Percentiles rank a stretch among this genome's conserved stretches.
phyloP scores from a whole-genome alignment of 2,797 vertebrate species.

The Novumbra hubbsi region DNA sequence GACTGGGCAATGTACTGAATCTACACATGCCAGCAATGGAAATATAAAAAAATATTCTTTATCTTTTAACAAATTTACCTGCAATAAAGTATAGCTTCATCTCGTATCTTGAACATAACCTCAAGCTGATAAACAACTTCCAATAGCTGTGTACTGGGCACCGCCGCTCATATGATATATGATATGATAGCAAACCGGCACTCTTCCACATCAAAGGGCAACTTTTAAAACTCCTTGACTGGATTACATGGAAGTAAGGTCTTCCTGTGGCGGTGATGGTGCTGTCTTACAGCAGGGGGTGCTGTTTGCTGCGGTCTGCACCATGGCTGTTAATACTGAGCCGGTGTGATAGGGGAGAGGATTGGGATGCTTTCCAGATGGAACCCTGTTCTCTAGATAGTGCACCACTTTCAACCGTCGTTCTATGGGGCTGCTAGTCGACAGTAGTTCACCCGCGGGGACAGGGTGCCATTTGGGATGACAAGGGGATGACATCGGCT shows the following conservation, averaged over 20 bases:
- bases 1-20: too few relatives aligned
- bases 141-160: neutral
- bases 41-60: too few relatives aligned
- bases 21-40: too few relatives aligned
- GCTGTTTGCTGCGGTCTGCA: conserved; percentile 3
- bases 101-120: too few relatives aligned
- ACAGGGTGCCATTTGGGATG: neutral
- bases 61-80: too few relatives aligned
- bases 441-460: neutral
- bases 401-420: neutral
- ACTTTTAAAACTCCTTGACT: neutral
- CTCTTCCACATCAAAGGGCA: neutral
- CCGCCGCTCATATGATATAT: too few relatives aligned
- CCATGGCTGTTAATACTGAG: neutral
- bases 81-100: too few relatives aligned
- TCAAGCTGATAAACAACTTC: neutral
- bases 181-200: too few relatives aligned
- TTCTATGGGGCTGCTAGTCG: neutral
- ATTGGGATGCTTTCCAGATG: neutral
- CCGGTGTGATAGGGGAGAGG: neutral
- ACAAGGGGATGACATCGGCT: neutral
- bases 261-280: neutral
- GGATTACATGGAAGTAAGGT: neutral
- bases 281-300: neutral
- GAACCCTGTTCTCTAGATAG: neutral